Base-by-base conservation (phyloP, 2,888 invertebrate genomes). In the Agriopis marginaria region DNA sequence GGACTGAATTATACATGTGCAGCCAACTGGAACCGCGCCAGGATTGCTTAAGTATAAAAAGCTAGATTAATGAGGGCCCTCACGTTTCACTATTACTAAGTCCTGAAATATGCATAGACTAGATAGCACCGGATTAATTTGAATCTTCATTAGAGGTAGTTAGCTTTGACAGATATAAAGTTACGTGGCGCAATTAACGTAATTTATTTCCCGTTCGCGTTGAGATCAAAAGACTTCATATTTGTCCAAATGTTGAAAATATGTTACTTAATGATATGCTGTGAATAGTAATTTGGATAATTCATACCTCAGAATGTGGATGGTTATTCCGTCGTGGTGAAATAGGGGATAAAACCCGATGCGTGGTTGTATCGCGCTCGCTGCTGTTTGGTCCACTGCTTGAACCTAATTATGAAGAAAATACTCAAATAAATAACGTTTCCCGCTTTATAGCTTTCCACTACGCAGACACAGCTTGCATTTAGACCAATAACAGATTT, bases 11-110 rank as follows among this genome's bases (percentile, higher is more conserved):
- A 88, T 88, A 88, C 87, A 90, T 84, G 86, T 81, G 75, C 82
- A 82, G 83, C 83, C 86, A 83, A 84, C 83, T 91, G 91, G 92
- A 88, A 81, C 75, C 73, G 73, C 76, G 92, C 91, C 92, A 92
- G 81, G 81, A 81, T 83, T 82, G 79, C 78, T 82, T 80, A 79
- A 81, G 79, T 83, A 84, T 87, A 89, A 89, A 88, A 88, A 87
- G 84, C 82, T 81, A 83, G 83, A 85, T 86, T 83, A 83, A 87
- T 84, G 84, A 81, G 75, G 68, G 76, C 75, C 75, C 72, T 71
- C 64, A 55, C 61, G 60, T 71, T 49, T 62, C 23, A 59, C 71
- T 68, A 71, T 73, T 69, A 68, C 70, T 72, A 63, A 74, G 62
- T 54, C 63, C 50, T 70, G 51, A 67, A 71, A 70, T 75, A 71